Evolutionary conservation across 64 coral and sea anemone genomes (phyloP), one percentile per base, ranked within the genome.

Genomic region (Trachythela sp.): DNA sequence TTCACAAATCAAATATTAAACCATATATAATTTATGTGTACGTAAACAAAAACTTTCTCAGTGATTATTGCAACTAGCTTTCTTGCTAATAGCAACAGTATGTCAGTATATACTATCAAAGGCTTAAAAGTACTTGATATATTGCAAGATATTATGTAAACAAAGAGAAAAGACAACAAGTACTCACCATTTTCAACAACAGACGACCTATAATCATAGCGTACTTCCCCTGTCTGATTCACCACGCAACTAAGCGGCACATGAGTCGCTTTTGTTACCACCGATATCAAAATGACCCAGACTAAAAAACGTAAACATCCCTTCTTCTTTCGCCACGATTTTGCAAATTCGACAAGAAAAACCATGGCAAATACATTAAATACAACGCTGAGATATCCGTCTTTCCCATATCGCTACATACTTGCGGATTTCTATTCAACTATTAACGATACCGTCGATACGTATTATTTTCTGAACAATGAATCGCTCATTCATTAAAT

Each of bases 141-240:
- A 14, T 31, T 68, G 30, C 2, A 22, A 68, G 30, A 68, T 8
- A 68, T 14, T 68, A 22, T 2, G 20, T 22, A 6, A 68, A 31
- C 15, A 22, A n/a, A n/a, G n/a, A n/a, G 3, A 6, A n/a, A 68
- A 68, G 59, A n/a, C 42, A 45, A 68, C 4, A 22, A 31, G 20
- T 22, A 93, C 96, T 58, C 39, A 99, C 96, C 96, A 88, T 99
- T 99, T 86, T 94, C 96, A 39, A 99, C 96, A 77, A 99, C 83
- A 30, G 91, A 93, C 13, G 96, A 90, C 88, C 95, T 95, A 64
- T 93, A 99, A 52, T 99, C 93, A 86, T 94, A 99, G 39, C 75
- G 75, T 37, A 80, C 31, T 30, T 80, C 75, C 31, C 17, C 37
- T 1, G 75, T 80, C 15, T 80, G 31, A 36, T 80, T 80, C 8